Percentiles rank a stretch among this genome's conserved stretches.
Evolutionary conservation across 2,797 vertebrate species (phyloP).

Genomic region (Microctenopoma stevenorrisi): DNA sequence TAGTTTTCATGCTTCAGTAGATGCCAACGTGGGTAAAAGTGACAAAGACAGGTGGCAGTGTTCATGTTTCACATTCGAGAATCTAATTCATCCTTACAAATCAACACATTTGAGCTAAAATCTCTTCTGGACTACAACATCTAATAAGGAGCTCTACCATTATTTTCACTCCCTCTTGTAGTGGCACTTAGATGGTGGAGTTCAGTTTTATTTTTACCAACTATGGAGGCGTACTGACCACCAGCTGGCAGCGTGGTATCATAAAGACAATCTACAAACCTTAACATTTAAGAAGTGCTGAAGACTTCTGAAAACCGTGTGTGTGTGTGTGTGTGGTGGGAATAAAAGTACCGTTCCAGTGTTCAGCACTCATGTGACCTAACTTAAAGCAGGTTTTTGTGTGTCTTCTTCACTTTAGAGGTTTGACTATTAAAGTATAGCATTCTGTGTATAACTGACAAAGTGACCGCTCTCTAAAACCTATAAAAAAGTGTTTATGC

Average conservation of each 20-base stretch:
- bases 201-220: neutral
- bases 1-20: no score
- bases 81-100: neutral
- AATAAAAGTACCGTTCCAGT: slow-evolving; percentile 25
- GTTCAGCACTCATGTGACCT: neutral
- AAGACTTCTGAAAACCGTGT: neutral
- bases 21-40: no score
- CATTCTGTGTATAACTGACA: no score
- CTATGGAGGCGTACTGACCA: neutral
- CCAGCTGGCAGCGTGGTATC: neutral
- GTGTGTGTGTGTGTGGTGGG: neutral
- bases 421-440: no score
- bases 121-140: neutral
- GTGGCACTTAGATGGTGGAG: neutral
- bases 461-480: no score
- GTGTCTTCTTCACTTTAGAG: no score
- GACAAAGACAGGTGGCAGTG: neutral
- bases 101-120: neutral
- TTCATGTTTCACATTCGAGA: neutral
- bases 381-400: neutral
- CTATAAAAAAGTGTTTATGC: no score
- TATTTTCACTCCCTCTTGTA: neutral
- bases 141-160: neutral
- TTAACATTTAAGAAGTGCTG: neutral
- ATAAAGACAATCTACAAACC: neutral